Evolutionary conservation across 2,888 invertebrate genomes (phyloP).

Genomic region (Hyppa rectilinea): DNA sequence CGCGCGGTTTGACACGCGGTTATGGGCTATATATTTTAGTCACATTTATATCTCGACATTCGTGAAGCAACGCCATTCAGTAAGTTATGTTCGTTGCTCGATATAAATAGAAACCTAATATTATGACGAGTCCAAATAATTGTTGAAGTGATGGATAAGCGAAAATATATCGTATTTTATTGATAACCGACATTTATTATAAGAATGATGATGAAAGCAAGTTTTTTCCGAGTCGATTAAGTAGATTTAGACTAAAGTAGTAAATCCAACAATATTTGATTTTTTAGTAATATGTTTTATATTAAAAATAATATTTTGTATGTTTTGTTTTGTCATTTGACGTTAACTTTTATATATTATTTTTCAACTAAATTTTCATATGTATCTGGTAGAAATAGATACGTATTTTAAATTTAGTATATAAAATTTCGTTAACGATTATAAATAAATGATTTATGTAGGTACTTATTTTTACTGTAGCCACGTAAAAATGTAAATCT

Average conservation of each 20-base stretch:
- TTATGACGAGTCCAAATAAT: slow-evolving; percentile 64
- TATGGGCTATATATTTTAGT: slow-evolving; percentile 43
- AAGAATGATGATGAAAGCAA: slow-evolving; percentile 31
- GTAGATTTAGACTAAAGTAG: slow-evolving; percentile 64
- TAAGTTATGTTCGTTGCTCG: slow-evolving; percentile 70
- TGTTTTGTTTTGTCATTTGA: slow-evolving; percentile 47
- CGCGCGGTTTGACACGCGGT: slow-evolving; percentile 61
- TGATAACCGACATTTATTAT: slow-evolving; percentile 53
- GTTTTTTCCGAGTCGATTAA: slow-evolving; percentile 60
- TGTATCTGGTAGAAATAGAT: slow-evolving; percentile 75
- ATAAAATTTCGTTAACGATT: slow-evolving; percentile 63
- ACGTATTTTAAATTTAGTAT: slow-evolving; percentile 78
- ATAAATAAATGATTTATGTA: slow-evolving; percentile 64
- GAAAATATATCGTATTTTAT: slow-evolving; percentile 55
- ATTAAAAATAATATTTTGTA: slow-evolving; percentile 40
- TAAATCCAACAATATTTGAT: slow-evolving; percentile 48
- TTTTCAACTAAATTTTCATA: slow-evolving; percentile 77
- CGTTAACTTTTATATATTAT: slow-evolving; percentile 62
- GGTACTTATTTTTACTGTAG: slow-evolving; percentile 76
- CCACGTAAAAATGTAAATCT: slow-evolving; percentile 84
- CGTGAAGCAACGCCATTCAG: slow-evolving; percentile 74
- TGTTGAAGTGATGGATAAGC: slow-evolving; percentile 61
- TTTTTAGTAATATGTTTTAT: slow-evolving; percentile 48
- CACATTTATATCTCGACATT: slow-evolving; percentile 41
- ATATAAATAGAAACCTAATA: slow-evolving; percentile 53